These are phyloP conservation scores for Brachionus asplanchnoidis DNA, from an alignment of 1,140 invertebrate species.

Conservation along the genomic window DNA sequence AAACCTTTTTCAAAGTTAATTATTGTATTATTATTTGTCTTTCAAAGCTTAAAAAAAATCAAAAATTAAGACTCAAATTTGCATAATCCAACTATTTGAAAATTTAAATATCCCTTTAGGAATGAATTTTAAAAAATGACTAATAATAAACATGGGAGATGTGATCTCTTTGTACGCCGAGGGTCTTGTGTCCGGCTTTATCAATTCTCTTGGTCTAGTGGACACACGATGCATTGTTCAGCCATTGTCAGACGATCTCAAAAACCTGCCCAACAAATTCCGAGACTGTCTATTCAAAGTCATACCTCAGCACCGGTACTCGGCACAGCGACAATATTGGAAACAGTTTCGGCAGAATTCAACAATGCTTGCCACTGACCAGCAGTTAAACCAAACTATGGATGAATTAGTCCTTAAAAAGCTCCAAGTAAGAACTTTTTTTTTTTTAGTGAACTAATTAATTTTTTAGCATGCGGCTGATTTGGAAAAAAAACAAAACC, in stretches of 20 bases:
- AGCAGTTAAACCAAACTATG: neutral
- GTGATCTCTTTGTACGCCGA: conserved; percentile 93
- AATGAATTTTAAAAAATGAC: neutral
- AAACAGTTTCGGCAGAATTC: conserved; percentile 66
- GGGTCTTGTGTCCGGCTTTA: conserved; percentile 70
- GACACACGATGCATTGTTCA: conserved; percentile 96
- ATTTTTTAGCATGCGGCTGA: no score
- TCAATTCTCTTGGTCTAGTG: conserved; percentile 86
- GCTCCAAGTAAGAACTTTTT: neutral
- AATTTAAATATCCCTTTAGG: no score
- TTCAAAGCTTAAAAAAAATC: no score
- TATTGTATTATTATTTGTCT: no score
- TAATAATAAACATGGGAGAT: conserved; percentile 70
- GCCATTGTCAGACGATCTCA: conserved; percentile 83
- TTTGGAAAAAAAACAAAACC: no score
- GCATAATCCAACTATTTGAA: no score
- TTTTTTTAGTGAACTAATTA: conserved; percentile 71
- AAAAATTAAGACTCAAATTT: no score
- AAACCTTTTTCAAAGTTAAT: no score
- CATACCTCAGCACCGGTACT: conserved; percentile 97
- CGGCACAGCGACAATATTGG: conserved; percentile 99
- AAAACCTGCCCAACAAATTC: conserved; percentile 93
- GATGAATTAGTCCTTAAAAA: conserved; percentile 35
- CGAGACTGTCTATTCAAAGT: conserved; percentile 97
- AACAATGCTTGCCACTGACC: neutral